phyloP scores from a whole-genome alignment of 2,113 vertebrate genomes.

The Hippocampus zosterae region DNA sequence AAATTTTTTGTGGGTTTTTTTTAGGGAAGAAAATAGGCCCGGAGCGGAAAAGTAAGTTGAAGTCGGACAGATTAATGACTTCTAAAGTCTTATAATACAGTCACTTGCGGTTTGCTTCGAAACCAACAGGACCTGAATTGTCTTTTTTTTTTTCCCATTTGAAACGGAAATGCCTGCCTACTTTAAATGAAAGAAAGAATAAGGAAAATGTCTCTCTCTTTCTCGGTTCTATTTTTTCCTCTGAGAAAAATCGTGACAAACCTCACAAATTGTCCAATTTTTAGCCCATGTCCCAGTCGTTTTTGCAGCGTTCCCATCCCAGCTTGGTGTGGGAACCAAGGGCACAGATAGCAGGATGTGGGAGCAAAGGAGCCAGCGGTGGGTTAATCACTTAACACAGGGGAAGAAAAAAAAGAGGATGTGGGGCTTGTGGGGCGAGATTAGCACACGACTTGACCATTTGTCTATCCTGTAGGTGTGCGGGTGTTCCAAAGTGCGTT shows the following conservation, averaged over 20 bases:
- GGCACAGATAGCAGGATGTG: constrained; percentile 59
- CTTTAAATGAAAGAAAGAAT: not conserved
- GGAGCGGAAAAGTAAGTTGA: not conserved
- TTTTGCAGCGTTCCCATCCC: constrained; percentile 13
- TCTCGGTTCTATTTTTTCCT: not conserved
- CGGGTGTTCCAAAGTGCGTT: constrained; percentile 23
- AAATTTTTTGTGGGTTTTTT: not conserved
- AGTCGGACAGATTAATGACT: not conserved
- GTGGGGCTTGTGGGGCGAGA: not conserved
- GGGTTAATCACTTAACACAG: constrained; percentile 43
- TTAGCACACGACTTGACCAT: constrained; percentile 6
- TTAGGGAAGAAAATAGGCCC: not conserved
- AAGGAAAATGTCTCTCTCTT: not conserved
- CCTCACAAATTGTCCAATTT: constrained; percentile 10
- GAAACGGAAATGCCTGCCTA: not conserved
- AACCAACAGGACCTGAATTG: not conserved
- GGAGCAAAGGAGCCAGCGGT: constrained; percentile 44
- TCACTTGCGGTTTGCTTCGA: not conserved
- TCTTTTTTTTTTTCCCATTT: not conserved
- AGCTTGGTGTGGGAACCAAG: constrained; percentile 66
- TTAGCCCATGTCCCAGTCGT: not conserved
- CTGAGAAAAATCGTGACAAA: not conserved
- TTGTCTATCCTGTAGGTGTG: not conserved
- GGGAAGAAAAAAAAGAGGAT: constrained; percentile 7
- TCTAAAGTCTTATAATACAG: not conserved